Conservation (phyloP, 2,888 invertebrate species). For the Tetragonisca angustula region DNA sequence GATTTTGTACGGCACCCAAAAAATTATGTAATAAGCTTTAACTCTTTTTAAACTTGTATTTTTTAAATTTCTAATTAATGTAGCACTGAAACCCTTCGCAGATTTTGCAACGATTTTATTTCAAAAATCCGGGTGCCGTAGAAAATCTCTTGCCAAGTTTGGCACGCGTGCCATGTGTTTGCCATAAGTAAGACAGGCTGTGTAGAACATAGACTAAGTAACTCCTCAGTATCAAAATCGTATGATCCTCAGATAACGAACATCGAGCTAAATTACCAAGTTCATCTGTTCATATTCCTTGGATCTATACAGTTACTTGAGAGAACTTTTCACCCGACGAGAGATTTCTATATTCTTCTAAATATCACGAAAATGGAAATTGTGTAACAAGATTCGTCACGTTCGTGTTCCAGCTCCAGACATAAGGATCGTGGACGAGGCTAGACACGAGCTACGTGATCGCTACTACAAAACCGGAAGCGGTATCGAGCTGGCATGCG, state of each 20-base stretch:
- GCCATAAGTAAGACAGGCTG: too few species aligned
- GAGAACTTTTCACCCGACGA: background rate
- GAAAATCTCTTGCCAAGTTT: too few species aligned
- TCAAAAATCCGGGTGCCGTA: too few species aligned
- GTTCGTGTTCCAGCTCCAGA: conserved; percentile 87
- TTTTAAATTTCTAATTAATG: too few species aligned
- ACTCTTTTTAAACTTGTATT: too few species aligned
- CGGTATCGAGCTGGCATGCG: conserved; percentile 89
- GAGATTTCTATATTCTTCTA: background rate
- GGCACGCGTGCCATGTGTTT: too few species aligned
- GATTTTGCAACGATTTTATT: too few species aligned
- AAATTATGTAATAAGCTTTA: too few species aligned
- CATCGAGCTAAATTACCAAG: background rate
- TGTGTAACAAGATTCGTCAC: background rate
- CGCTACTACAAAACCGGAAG: conserved; percentile 91
- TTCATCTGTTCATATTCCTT: background rate
- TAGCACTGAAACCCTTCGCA: too few species aligned
- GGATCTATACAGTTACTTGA: background rate
- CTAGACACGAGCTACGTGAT: conserved; percentile 89
- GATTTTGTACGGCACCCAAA: too few species aligned
- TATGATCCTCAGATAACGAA: background rate
- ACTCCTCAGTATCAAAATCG: background rate
- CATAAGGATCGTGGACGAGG: conserved; percentile 89
- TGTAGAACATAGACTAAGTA: too few species aligned
- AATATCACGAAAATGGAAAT: background rate